These are phyloP conservation scores for Girardia tigrina DNA, from an alignment of 2,888 invertebrate species.

Conservation along the genomic window DNA sequence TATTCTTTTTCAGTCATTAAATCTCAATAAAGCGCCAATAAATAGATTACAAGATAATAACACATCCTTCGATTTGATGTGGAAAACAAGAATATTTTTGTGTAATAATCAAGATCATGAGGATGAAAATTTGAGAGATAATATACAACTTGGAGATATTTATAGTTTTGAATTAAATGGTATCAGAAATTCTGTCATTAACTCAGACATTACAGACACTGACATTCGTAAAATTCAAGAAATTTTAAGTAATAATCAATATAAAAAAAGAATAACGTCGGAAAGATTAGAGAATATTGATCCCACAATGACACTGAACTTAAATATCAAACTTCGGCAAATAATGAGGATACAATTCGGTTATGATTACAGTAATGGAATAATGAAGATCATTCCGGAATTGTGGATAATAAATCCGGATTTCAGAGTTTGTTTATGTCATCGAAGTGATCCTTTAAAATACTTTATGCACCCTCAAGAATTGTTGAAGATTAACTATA, in stretches of 20 bases:
- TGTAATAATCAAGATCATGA: not conserved
- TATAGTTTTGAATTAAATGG: not conserved
- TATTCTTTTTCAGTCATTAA: not conserved
- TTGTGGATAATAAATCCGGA: not conserved
- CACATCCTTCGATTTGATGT: not conserved
- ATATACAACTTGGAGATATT: not conserved
- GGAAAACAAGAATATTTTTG: slow-evolving; percentile 3
- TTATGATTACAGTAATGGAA: slow-evolving; percentile 14
- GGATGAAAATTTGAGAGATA: not conserved
- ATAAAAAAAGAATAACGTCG: not conserved
- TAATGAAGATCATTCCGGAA: not conserved
- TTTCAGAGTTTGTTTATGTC: not conserved
- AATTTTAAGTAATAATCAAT: not conserved
- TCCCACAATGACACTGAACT: not conserved
- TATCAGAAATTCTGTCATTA: not conserved
- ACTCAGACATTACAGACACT: not conserved
- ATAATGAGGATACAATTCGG: not conserved
- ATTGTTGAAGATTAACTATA: not conserved
- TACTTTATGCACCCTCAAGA: not conserved
- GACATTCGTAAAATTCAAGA: not conserved
- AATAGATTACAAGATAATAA: not conserved
- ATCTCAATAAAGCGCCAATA: not conserved
- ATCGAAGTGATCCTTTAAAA: not conserved
- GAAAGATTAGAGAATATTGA: not conserved
- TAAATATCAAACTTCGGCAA: not conserved